Base-by-base conservation (phyloP, 2,888 invertebrate genomes). In the Ectemnius continuus region DNA sequence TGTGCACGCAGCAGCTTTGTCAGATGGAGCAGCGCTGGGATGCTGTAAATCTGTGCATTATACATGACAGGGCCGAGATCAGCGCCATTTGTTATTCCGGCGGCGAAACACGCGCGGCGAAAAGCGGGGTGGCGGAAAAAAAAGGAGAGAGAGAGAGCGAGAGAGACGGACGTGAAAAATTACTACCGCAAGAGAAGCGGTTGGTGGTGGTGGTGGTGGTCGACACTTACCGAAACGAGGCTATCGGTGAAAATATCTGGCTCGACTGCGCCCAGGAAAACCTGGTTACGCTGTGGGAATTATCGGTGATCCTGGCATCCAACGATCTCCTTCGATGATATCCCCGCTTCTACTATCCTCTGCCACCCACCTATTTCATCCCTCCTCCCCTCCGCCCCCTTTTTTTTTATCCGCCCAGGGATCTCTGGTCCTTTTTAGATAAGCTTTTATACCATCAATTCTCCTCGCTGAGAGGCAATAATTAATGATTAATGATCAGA, bases 41-140 rank as follows among this genome's bases (percentile, higher is more conserved):
- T 70, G 85, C 85, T 86, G 86, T 85, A 86, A 86, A 86, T 86
- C 84, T 83, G 84, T 85, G 83, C 84, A 86, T 86, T 86, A 86
- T 86, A 84, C 85, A 86, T 73, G 82, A 79, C 81, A 85, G 77
- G 36, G 36, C 36, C 74, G 82, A 78, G 79, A 85, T 82, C 83
- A 83, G 78, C 78, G 83, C 78, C 78, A 83, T 82, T 82, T 80
- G 83, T 82, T 82, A 82, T 80, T 76, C 76, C 78, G 13, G 2
- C 20, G 23, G 61, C 52, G 16, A 52, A 14, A 16, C 52, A 36
- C 23, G 36, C 5, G 36, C 36, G 23, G 65, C 48, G 14, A 59
- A 57, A 52, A 48, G 79, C 20, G 23, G 61, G 61, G 59, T 67
- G 58, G 71, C 59, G 23, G 4, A 16, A n/a, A 52, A 63, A 46